Evolutionary conservation across 2,888 invertebrate species (phyloP), one percentile per base, ranked within the genome.

Genomic region (Polymixis lichenea): DNA sequence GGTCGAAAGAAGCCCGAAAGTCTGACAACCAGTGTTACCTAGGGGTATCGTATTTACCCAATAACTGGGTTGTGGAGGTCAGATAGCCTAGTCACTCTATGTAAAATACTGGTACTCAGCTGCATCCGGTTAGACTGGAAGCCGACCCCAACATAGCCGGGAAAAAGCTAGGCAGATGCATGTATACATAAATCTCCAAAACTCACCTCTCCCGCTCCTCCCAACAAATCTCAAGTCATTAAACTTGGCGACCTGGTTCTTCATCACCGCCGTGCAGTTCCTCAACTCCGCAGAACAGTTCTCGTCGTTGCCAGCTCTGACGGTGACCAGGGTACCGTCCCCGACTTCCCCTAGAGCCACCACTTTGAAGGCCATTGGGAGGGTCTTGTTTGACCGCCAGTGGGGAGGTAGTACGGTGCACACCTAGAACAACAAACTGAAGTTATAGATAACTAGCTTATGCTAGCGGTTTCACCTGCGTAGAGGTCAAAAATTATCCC

Each of bases 161-260:
- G 1, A 46, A 46, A 46, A 13, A 6, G 11, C 11, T 46, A 13
- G 11, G 43, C 13, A 46, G 43, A 46, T 46, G 43, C n/a, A 46
- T 46, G 11, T 11, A 46, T 46, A 13, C 43, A 11, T 38, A 0
- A 17, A 1, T 56, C 67, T n/a, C 13, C 43, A 65, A n/a, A 49
- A 86, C 98, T 98, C 93, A 99, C 99, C 99, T 97, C 99, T 97
- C 72, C 99, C 99, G 93, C 99, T 99, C 90, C 99, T 97, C 67
- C 99, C 99, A 89, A 99, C 99, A 96, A 99, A 99, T 94, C 99
- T 97, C 77, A 99, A 97, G 97, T 99, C 99, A 94, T 99, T 99
- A 96, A 99, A 99, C 97, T 99, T 99, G 72, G 99, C 99, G 87
- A 99, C 98, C 94, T 99, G 99, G 94, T 99, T 99, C 96, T 99